phyloP scores from a whole-genome alignment of 2,113 vertebrate genomes.

The Syngnathoides biaculeatus region DNA sequence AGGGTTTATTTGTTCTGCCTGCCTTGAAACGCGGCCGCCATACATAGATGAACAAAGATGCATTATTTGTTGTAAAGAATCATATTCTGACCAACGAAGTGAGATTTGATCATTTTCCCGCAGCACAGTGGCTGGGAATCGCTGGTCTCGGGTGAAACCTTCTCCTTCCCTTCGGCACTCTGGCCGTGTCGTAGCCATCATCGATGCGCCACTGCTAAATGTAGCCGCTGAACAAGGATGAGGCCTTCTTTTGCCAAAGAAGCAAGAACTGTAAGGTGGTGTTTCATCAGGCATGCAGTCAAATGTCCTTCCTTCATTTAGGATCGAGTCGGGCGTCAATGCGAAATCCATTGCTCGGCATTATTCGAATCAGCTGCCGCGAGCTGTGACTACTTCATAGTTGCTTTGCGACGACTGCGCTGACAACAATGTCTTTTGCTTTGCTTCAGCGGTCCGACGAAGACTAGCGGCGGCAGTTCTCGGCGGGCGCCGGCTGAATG shows the following conservation, averaged over 20 bases:
- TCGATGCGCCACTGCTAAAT: conserved; percentile 13
- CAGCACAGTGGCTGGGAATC: no score
- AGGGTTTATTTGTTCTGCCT: no score
- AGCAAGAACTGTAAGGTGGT: no score
- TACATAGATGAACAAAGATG: no score
- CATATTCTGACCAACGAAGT: no score
- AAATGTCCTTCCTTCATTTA: not conserved
- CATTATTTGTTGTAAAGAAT: no score
- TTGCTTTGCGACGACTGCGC: conserved; percentile 10
- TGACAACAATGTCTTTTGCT: conserved; percentile 9
- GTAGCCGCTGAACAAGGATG: not conserved
- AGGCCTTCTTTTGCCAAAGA: no score
- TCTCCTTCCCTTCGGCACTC: conserved; percentile 58
- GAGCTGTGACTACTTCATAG: conserved; percentile 33
- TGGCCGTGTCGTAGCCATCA: conserved; percentile 13
- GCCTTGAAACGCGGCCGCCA: no score
- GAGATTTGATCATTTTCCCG: no score
- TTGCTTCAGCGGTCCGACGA: no score
- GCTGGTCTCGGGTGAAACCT: no score
- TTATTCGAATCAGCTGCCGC: conserved; percentile 30
- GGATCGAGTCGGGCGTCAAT: not conserved
- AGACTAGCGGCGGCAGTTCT: not conserved
- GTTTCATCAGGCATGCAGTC: not conserved
- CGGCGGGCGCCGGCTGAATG: not conserved
- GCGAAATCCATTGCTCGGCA: conserved; percentile 6